These are phyloP conservation scores for Phataginus tricuspis DNA, from an alignment of 2,797 vertebrate genomes.

Conservation along the genomic window DNA sequence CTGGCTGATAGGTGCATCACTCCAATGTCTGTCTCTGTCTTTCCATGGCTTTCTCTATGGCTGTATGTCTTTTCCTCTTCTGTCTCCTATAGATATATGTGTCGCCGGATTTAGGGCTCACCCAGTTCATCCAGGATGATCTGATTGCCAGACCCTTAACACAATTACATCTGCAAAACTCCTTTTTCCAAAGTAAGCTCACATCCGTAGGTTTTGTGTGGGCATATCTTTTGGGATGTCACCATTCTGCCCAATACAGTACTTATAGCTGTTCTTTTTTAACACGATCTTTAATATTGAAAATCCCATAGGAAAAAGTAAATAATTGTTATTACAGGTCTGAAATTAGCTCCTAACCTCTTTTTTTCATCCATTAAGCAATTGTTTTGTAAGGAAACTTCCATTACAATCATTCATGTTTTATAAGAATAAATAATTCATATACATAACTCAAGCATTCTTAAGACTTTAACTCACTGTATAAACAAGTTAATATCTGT, in stretches of 20 bases:
- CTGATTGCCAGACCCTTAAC: background rate
- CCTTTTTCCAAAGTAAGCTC: background rate
- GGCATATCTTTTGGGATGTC: background rate
- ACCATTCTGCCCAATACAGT: background rate
- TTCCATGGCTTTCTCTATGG: background rate
- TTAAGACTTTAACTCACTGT: background rate
- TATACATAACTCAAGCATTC: background rate
- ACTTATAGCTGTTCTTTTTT: background rate
- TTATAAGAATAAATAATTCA: background rate
- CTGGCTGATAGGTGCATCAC: background rate
- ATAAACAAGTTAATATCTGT: background rate
- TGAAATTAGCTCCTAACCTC: background rate
- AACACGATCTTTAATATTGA: slow-evolving; percentile 8
- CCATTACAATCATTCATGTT: background rate
- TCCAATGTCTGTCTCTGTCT: background rate
- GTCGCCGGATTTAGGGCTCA: background rate
- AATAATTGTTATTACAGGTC: background rate
- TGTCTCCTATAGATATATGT: background rate
- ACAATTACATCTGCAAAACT: background rate
- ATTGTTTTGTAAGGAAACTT: background rate
- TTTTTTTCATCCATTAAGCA: background rate
- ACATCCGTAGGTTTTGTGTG: background rate
- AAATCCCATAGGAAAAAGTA: slow-evolving; percentile 36
- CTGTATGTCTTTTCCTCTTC: background rate
- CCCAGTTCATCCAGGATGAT: background rate